These are phyloP conservation scores for Chamaea fasciata DNA, from an alignment of 2,113 vertebrate species.

Conservation along the genomic window DNA sequence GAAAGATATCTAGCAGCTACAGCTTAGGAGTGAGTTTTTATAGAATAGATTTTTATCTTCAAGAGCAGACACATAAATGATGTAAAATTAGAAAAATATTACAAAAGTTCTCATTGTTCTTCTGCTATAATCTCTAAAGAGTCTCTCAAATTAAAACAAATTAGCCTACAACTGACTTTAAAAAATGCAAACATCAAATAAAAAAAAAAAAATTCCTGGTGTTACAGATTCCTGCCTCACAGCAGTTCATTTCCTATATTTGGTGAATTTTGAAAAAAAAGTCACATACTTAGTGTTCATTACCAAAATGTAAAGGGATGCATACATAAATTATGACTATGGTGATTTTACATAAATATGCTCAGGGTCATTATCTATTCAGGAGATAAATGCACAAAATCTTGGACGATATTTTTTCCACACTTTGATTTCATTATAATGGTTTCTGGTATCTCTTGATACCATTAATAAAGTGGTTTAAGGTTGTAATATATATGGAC, in stretches of 20 bases:
- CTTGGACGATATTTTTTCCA: background rate
- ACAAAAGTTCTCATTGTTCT: background rate
- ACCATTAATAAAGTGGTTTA: background rate
- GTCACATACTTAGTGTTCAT: background rate
- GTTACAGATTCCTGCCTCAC: background rate
- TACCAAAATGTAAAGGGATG: background rate
- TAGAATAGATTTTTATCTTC: background rate
- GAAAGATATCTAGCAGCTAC: background rate
- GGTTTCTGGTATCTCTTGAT: background rate
- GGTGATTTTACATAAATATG: background rate
- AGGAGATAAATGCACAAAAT: background rate
- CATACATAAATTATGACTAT: background rate
- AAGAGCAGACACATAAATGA: background rate
- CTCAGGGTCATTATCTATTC: background rate
- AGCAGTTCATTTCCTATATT: background rate
- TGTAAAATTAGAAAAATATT: background rate
- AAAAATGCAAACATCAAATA: background rate
- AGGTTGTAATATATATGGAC: background rate
- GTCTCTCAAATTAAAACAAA: background rate
- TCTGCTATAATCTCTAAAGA: background rate
- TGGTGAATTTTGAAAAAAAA: background rate
- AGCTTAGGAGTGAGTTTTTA: background rate
- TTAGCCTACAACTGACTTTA: background rate
- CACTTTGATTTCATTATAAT: background rate
- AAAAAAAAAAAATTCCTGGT: background rate